Percentiles rank a stretch among this genome's conserved stretches.
phyloP scores from a whole-genome alignment of 1,140 invertebrate genomes.

The Conopomorpha cramerella region DNA sequence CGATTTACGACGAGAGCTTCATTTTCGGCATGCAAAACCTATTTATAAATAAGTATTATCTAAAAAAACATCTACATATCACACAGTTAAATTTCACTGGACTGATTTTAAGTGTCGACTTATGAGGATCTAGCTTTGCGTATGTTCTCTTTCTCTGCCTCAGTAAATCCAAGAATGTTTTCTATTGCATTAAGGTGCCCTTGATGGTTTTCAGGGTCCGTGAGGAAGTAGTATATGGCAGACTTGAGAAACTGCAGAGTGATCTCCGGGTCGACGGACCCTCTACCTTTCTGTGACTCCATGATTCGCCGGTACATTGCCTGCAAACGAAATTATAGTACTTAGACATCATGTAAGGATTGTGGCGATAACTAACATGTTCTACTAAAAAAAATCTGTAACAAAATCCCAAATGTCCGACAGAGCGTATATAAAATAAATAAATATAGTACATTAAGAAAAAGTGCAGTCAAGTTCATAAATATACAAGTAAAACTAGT shows the following conservation, averaged over 20 bases:
- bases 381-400: constrained; percentile 1
- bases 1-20: no score
- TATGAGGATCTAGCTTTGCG: constrained; percentile 63
- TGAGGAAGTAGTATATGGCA: constrained; percentile 88
- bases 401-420: no score
- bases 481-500: no score
- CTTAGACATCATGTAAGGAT: no score
- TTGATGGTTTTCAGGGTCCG: constrained; percentile 82
- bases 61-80: constrained; percentile 18
- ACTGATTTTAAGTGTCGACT: no score
- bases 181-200: constrained; percentile 85
- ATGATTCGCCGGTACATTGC: constrained; percentile 81
- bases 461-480: no score
- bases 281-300: constrained; percentile 70
- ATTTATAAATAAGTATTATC: not conserved
- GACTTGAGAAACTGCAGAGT: constrained; percentile 88
- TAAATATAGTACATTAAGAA: no score
- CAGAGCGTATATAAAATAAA: no score
- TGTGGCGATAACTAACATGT: no score
- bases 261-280: constrained; percentile 79
- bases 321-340: constrained; percentile 55
- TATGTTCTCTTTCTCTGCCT: constrained; percentile 76
- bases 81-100: constrained; percentile 46
- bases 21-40: constrained; percentile 19
- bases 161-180: constrained; percentile 81